These are phyloP conservation scores for Hypsibius dujardini DNA, from an alignment of 1,140 invertebrate genomes.

Conservation along the genomic window DNA sequence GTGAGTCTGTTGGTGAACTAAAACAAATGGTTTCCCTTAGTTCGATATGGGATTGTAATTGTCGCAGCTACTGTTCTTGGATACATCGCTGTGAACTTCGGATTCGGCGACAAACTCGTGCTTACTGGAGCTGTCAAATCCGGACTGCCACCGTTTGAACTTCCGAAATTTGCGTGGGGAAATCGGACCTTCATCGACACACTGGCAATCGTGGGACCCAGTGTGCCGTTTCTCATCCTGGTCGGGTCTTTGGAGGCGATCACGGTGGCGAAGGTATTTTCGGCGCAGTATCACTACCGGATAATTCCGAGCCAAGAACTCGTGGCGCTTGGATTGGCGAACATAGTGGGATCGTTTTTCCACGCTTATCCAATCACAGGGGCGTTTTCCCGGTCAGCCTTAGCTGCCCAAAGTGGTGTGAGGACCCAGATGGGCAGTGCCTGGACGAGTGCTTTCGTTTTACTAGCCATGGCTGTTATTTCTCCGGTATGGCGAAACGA, in stretches of 20 bases:
- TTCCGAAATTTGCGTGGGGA: conserved; percentile 17
- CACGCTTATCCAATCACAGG: conserved; percentile 79
- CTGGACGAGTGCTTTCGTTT: conserved; percentile 55
- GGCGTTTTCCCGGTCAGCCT: conserved; percentile 58
- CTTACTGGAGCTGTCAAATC: conserved; percentile 50
- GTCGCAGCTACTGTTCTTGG: conserved; percentile 24
- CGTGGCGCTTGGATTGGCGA: conserved; percentile 57
- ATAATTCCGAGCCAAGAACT: conserved; percentile 1
- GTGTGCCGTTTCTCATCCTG: conserved; percentile 26
- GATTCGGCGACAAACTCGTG: conserved; percentile 29
- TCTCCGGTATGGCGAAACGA: conserved; percentile 39
- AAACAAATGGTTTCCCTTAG: conserved; percentile 24
- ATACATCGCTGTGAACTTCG: background rate
- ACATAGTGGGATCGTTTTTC: conserved; percentile 71
- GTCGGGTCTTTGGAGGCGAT: background rate
- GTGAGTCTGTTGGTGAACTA: conserved; percentile 24
- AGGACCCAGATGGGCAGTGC: conserved; percentile 68
- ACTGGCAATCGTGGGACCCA: background rate
- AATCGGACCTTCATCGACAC: background rate
- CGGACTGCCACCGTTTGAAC: conserved; percentile 44
- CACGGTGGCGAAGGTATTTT: background rate
- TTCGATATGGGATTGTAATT: conserved; percentile 25
- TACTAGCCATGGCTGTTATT: conserved; percentile 55
- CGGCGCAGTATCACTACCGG: background rate
- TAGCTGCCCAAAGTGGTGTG: conserved; percentile 80